These are phyloP conservation scores for Drosophila putrida DNA, from an alignment of 2,888 invertebrate species.

Conservation along the genomic window DNA sequence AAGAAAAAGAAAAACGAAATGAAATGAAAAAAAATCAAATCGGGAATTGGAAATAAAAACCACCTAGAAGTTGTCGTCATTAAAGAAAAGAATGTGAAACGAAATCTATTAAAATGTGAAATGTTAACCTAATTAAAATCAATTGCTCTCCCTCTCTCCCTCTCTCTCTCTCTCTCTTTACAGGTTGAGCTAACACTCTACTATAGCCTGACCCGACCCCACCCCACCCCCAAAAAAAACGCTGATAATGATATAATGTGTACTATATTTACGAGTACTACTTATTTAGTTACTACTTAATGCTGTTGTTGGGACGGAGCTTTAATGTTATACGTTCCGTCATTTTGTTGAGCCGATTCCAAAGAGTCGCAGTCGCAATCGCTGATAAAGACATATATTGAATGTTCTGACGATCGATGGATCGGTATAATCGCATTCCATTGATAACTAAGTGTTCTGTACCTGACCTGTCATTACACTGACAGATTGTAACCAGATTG, in stretches of 20 bases:
- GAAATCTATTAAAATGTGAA: slow-evolving; percentile 6
- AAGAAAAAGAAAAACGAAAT: slow-evolving; percentile 5
- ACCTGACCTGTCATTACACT: slow-evolving; percentile 7
- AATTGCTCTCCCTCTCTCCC: slow-evolving; percentile 34
- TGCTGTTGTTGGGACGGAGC: not conserved
- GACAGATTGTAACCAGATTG: slow-evolving; percentile 8
- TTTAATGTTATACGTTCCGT: not conserved
- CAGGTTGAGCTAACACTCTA: slow-evolving; percentile 35
- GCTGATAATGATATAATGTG: not conserved
- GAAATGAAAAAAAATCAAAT: not conserved
- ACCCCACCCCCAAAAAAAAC: not conserved
- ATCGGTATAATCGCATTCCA: slow-evolving; percentile 17
- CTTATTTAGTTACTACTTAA: too few relatives aligned
- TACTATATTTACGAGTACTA: too few relatives aligned
- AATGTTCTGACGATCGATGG: not conserved
- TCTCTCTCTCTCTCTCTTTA: not conserved
- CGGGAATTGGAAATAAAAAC: slow-evolving; percentile 3
- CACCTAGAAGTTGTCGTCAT: slow-evolving; percentile 5
- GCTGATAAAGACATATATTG: slow-evolving; percentile 4
- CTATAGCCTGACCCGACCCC: slow-evolving; percentile 24
- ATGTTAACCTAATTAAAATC: slow-evolving; percentile 51
- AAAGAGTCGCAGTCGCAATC: slow-evolving; percentile 20
- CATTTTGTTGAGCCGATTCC: not conserved
- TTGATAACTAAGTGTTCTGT: slow-evolving; percentile 19
- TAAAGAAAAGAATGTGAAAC: slow-evolving; percentile 20